A percentile compares a stretch with the other conserved stretches of the same genome.
Conservation (phyloP, 2,113 vertebrate species). For the Mustelus asterias region DNA sequence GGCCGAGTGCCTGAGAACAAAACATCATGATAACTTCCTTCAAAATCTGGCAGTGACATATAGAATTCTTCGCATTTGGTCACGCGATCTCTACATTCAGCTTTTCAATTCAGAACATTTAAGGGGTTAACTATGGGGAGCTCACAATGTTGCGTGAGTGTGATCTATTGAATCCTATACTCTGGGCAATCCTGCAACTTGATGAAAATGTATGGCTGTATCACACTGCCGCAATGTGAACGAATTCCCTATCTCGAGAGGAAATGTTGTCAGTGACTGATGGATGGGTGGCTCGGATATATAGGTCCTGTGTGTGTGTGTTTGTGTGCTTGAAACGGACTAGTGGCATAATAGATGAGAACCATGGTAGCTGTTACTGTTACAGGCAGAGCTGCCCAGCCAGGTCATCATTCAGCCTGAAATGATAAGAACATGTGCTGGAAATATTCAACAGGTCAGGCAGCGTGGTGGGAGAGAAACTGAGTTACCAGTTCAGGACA, state of each 20-base stretch:
- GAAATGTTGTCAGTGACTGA: background rate
- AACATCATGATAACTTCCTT: too few relatives aligned
- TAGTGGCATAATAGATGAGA: background rate
- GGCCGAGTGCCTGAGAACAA: too few relatives aligned
- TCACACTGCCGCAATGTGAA: background rate
- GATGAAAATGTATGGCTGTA: background rate
- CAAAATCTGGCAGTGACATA: too few relatives aligned
- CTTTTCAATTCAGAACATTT: background rate
- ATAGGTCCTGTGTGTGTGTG: background rate
- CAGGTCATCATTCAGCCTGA: background rate
- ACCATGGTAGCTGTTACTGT: background rate
- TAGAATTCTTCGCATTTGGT: too few relatives aligned
- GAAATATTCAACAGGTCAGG: too few relatives aligned
- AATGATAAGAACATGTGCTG: too few relatives aligned
- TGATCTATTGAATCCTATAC: background rate
- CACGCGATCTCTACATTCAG: too few relatives aligned
- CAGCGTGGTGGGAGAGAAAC: too few relatives aligned
- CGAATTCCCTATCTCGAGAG: background rate
- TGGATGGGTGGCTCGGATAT: background rate
- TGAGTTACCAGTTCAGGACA: too few relatives aligned
- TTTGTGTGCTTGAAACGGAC: background rate
- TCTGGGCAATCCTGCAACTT: background rate
- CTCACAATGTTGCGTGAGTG: background rate
- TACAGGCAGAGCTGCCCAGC: background rate
- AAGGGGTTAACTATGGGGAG: background rate